Percentiles rank a stretch among this genome's conserved stretches.
These are phyloP conservation scores for Coilia nasus DNA, from an alignment of 2,797 vertebrate genomes.

Conservation along the genomic window DNA sequence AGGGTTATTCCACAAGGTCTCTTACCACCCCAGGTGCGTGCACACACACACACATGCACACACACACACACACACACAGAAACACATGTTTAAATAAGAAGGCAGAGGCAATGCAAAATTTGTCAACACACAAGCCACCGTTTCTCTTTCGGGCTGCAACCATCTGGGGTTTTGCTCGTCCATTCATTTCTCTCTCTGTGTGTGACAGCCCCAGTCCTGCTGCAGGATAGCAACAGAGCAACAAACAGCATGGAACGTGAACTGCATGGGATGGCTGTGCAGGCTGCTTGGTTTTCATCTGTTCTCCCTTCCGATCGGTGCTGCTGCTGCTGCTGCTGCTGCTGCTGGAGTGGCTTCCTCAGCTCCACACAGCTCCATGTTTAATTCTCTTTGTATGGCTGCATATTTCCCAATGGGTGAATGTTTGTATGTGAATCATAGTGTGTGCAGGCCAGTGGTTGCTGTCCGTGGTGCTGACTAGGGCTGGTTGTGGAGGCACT, in stretches of 20 bases:
- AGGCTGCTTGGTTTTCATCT: neutral
- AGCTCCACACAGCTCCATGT: neutral
- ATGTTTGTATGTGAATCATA: neutral
- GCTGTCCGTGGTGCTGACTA: conserved; percentile 10
- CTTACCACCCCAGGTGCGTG: neutral
- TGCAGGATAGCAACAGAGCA: neutral
- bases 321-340: neutral
- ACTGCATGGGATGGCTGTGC: neutral
- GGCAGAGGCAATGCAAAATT: neutral
- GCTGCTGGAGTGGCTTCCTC: neutral
- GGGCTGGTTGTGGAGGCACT: neutral
- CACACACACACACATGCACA: too few relatives aligned
- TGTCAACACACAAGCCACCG: neutral
- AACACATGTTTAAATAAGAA: neutral
- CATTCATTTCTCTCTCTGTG: neutral
- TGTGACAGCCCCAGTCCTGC: neutral
- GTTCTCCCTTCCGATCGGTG: neutral
- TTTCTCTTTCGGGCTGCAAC: neutral
- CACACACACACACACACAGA: too few relatives aligned
- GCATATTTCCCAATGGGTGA: neutral
- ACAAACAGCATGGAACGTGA: neutral
- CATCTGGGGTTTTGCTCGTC: neutral
- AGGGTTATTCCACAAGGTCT: neutral
- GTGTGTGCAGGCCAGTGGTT: neutral
- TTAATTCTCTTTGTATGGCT: conserved; percentile 19